phyloP scores from a whole-genome alignment of 2,113 vertebrate species.

The Trachemys scripta region DNA sequence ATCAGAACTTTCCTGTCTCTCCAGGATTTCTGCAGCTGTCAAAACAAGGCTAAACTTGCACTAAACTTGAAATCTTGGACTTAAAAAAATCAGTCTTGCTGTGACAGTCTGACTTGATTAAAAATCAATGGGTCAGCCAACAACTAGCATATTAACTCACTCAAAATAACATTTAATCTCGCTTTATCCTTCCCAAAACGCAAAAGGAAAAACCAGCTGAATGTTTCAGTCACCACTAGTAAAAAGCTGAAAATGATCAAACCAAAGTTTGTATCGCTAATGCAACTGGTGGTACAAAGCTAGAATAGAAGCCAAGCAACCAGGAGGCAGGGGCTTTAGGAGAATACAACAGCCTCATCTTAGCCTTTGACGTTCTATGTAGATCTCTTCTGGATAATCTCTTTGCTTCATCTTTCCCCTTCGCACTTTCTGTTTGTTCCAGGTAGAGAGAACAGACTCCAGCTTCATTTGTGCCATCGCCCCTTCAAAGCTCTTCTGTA shows the following conservation, averaged over 20 bases:
- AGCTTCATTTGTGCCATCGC: not conserved
- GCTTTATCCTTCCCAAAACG: conserved; percentile 6
- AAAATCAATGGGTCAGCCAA: not conserved
- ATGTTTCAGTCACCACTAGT: not conserved
- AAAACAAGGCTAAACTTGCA: conserved; percentile 14
- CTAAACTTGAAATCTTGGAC: not conserved
- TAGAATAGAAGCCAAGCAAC: conserved; percentile 20
- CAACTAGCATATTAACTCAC: conserved; percentile 35
- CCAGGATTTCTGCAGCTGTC: not conserved
- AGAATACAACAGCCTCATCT: not conserved
- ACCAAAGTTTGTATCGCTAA: conserved; percentile 15
- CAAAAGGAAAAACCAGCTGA: not conserved
- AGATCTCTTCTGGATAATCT: conserved; percentile 17
- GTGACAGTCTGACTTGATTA: conserved; percentile 10
- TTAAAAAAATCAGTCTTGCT: conserved; percentile 12
- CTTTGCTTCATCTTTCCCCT: conserved; percentile 32
- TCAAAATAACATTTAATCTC: conserved; percentile 29
- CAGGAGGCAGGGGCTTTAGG: not conserved
- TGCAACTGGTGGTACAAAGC: conserved; percentile 41
- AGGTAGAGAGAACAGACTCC: not conserved
- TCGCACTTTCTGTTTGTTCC: conserved; percentile 5
- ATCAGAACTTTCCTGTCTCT: not conserved
- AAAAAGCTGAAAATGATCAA: conserved; percentile 29
- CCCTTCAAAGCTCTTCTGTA: not conserved
- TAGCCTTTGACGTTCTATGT: not conserved